Evolutionary conservation across 2,888 invertebrate genomes (phyloP), one percentile per base, ranked within the genome.

Genomic region (Dicycla oo): DNA sequence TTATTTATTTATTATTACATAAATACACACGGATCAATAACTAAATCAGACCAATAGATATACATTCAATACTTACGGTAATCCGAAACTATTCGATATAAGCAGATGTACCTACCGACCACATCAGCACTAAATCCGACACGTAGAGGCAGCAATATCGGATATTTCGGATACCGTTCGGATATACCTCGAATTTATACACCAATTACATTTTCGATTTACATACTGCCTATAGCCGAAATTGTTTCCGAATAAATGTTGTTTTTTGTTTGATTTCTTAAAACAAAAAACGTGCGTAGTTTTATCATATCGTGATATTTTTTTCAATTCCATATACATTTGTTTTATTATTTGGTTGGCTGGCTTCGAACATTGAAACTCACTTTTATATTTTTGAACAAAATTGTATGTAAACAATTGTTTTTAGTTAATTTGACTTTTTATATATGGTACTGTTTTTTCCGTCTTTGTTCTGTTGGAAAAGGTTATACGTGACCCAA

Each of bases 191-290:
- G 43, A 65, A 69, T 80, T 69, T 69, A 57, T 75, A 23, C 45
- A 45, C 18, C 68, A 61, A 80, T 68, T 64, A 64, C 15, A 38
- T 65, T 61, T 75, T 45, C 26, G 53, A 62, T 80, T 73, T 45
- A 34, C 26, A 10, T 26, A 26, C 66, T 26, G 40, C 47, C 49
- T 54, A 62, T 30, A 51, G 30, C 30, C 13, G 43, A 72, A 62
- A 62, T 58, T 11, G 40, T 40, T 70, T 30, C 23, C 6, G 51
- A 53, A 54, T 26, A 40, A 23, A 51, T 34, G 1, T 61, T 73
- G 13, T 43, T 49, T 30, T 49, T 49, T 73, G 30, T 51, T 57
- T 10, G 10, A 47, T 71, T 72, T 43, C n/a, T 62, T 10, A 0
- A 3, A 11, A 57, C 15, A 71, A 51, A 43, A 43, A 47, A 67